phyloP scores from a whole-genome alignment of 2,888 invertebrate genomes.

The Entomobrya proxima region DNA sequence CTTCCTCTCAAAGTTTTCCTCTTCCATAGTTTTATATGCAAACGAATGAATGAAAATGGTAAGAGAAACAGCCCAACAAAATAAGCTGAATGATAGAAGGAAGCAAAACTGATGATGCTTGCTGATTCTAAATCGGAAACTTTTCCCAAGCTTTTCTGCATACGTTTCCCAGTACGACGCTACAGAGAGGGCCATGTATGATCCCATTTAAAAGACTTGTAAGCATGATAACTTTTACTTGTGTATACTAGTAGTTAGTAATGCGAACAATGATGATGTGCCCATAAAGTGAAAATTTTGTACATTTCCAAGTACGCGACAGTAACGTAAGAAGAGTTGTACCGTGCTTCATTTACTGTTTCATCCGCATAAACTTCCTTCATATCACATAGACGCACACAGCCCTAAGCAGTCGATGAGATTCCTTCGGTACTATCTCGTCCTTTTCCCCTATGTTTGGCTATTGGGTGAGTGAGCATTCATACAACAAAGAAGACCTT shows the following conservation, averaged over 20 bases:
- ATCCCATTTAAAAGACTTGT: not conserved
- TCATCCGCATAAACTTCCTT: conserved; percentile 18
- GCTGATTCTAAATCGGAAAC: conserved; percentile 38
- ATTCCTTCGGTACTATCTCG: not conserved
- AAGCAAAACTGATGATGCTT: conserved; percentile 42
- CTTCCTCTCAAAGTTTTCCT: not conserved
- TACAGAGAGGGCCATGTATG: not conserved
- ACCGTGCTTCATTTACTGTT: conserved; percentile 18
- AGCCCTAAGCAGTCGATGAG: conserved; percentile 34
- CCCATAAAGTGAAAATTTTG: conserved; percentile 51
- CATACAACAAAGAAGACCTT: not conserved
- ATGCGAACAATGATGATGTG: conserved; percentile 4
- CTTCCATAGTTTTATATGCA: not conserved
- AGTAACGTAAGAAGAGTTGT: not conserved
- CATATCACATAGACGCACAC: not conserved
- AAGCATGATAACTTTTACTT: conserved; percentile 7
- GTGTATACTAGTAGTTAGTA: not conserved
- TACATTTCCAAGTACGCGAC: conserved; percentile 32
- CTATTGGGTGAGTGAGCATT: not conserved
- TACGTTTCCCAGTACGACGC: not conserved
- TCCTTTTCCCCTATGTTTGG: not conserved
- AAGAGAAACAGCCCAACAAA: not conserved
- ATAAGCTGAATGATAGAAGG: not conserved
- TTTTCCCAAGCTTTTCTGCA: not conserved
- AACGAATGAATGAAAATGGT: not conserved